Conservation (phyloP, 2,113 vertebrate species). For the Sitta europaea region DNA sequence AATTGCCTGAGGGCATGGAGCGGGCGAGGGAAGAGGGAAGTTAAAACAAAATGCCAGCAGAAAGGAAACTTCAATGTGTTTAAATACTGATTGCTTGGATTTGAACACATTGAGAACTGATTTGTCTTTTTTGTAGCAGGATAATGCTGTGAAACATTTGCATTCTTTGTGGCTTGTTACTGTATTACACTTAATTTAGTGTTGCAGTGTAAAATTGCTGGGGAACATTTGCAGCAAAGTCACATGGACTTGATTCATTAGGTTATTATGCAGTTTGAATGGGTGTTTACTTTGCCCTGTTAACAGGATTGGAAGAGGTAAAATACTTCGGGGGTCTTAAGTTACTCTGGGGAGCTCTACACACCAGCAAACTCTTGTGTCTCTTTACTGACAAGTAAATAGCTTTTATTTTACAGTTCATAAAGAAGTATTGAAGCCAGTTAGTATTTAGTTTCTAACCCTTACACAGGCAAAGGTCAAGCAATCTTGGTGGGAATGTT, state of each 20-base stretch:
- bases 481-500: neutral
- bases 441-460: neutral
- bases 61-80: neutral
- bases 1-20: neutral
- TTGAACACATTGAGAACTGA: neutral
- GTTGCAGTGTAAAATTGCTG: neutral
- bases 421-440: neutral
- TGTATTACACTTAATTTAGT: neutral
- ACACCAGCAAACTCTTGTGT: neutral
- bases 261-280: neutral
- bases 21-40: neutral
- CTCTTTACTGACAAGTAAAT: neutral
- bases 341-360: neutral
- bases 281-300: neutral
- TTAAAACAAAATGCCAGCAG: neutral
- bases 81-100: neutral
- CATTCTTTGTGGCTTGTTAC: neutral
- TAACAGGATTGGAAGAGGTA: neutral
- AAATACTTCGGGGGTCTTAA: neutral
- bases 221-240: neutral
- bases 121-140: neutral
- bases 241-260: constrained; percentile 12
- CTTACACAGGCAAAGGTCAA: neutral
- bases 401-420: neutral
- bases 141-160: neutral